Percentiles rank a stretch among this genome's conserved stretches.
phyloP scores from a whole-genome alignment of 2,113 vertebrate species.

The Gambusia affinis region DNA sequence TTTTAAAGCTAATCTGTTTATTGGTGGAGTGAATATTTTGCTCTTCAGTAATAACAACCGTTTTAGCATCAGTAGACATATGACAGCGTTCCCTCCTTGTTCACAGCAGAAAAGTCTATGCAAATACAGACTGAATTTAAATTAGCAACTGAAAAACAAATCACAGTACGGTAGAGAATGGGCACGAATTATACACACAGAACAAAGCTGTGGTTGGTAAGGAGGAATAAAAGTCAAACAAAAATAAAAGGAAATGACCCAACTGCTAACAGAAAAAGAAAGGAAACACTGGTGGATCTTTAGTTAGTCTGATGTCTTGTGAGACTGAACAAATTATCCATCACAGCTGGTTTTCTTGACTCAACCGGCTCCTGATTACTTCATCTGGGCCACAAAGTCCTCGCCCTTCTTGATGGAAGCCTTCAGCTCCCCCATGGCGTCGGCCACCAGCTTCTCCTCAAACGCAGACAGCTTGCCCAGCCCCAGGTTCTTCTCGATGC shows the following conservation, averaged over 20 bases:
- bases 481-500: slow-evolving; percentile 97
- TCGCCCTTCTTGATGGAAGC: slow-evolving; percentile 97
- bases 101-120: slow-evolving; percentile 36
- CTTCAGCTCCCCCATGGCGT: slow-evolving; percentile 89
- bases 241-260: slow-evolving; percentile 3
- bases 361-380: slow-evolving; percentile 76
- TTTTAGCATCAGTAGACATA: slow-evolving; percentile 44
- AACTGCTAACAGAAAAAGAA: slow-evolving; percentile 32
- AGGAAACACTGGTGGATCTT: slow-evolving; percentile 61
- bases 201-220: slow-evolving; percentile 30
- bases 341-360: slow-evolving; percentile 22
- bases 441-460: slow-evolving; percentile 92
- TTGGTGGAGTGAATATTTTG: slow-evolving; percentile 64
- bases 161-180: slow-evolving; percentile 48
- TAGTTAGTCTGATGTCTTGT: slow-evolving; percentile 46
- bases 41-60: slow-evolving; percentile 60
- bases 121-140: slow-evolving; percentile 31
- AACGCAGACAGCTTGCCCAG: slow-evolving; percentile 90
- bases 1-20: slow-evolving; percentile 65
- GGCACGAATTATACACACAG: slow-evolving; percentile 34
- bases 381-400: slow-evolving; percentile 91
- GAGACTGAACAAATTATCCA: slow-evolving; percentile 58
- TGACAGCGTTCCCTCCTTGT: slow-evolving; percentile 61
- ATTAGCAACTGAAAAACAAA: slow-evolving; percentile 50
- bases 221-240: neutral